Evolutionary conservation across 1,140 invertebrate species (phyloP).

Genomic region (Atopsyche davidsoni): DNA sequence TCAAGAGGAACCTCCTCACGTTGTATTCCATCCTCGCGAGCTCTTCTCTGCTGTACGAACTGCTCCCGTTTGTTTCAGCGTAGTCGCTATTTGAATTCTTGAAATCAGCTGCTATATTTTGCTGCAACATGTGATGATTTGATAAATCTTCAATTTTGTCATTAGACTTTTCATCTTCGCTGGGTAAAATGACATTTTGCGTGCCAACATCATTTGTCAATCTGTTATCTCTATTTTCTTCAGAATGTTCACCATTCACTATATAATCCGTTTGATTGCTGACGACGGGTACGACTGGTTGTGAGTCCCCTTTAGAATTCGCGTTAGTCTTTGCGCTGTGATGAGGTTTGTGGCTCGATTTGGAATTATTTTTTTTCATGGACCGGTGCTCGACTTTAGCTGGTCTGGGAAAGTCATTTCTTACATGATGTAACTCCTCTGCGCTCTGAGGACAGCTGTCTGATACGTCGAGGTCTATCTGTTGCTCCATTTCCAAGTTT

Average conservation of each 20-base stretch:
- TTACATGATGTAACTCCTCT: conserved; percentile 27
- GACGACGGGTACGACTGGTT: too few species aligned
- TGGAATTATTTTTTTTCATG: conserved; percentile 17
- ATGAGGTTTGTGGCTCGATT: conserved; percentile 17
- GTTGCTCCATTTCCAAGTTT: conserved; percentile 47
- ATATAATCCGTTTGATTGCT: too few species aligned
- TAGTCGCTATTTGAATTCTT: conserved; percentile 10
- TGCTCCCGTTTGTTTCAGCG: background rate
- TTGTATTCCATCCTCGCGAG: conserved; percentile 57
- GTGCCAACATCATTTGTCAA: too few species aligned
- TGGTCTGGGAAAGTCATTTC: conserved; percentile 27
- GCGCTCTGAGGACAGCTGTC: conserved; percentile 18
- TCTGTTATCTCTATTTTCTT: background rate
- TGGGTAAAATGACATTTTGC: too few species aligned
- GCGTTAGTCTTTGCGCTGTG: too few species aligned
- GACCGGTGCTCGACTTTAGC: conserved; percentile 26
- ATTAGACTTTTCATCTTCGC: too few species aligned
- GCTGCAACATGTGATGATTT: conserved; percentile 3
- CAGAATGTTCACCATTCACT: background rate
- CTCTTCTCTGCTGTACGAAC: conserved; percentile 36
- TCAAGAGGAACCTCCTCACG: conserved; percentile 55
- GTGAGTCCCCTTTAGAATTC: too few species aligned
- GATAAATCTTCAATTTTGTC: too few species aligned
- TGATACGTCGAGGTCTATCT: conserved; percentile 45
- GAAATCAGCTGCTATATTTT: conserved; percentile 3